Evolutionary conservation across 2,113 vertebrate genomes (phyloP).

Genomic region (Mesocricetus auratus): DNA sequence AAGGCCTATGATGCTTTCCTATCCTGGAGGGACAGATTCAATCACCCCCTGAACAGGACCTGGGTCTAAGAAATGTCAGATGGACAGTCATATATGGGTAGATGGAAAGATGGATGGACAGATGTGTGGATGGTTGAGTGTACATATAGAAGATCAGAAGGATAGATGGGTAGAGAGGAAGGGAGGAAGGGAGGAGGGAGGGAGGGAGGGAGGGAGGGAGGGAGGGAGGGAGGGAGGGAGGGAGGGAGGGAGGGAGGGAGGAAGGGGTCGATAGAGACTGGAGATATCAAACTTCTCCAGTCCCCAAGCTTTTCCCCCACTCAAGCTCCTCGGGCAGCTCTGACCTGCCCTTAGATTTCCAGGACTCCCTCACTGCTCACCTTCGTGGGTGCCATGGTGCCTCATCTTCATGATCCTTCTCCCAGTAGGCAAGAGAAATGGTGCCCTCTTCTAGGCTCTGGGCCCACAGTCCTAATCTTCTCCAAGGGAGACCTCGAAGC

Average conservation of each 20-base stretch:
- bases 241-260: rapidly evolving
- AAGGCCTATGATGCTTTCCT: neutral
- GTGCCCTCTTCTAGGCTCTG: neutral
- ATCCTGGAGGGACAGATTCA: no score
- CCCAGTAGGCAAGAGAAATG: neutral
- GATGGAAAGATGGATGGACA: neutral
- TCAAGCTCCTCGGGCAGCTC: neutral
- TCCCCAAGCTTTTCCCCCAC: no score
- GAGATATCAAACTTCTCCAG: no score
- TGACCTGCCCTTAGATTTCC: neutral
- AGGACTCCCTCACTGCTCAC: rapidly evolving
- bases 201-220: neutral
- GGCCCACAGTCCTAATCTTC: neutral
- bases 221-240: rapidly evolving
- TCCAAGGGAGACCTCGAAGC: neutral
- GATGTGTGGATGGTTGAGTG: neutral
- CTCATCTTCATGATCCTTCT: neutral
- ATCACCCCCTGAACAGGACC: neutral
- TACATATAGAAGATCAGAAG: rapidly evolving
- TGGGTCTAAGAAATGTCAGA: neutral
- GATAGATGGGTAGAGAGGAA: rapidly evolving
- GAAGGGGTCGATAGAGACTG: no score
- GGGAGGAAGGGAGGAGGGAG: no score
- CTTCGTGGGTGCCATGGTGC: neutral
- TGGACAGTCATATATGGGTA: no score